phyloP scores from a whole-genome alignment of 2,113 vertebrate species.

The Cheirogaleus medius region DNA sequence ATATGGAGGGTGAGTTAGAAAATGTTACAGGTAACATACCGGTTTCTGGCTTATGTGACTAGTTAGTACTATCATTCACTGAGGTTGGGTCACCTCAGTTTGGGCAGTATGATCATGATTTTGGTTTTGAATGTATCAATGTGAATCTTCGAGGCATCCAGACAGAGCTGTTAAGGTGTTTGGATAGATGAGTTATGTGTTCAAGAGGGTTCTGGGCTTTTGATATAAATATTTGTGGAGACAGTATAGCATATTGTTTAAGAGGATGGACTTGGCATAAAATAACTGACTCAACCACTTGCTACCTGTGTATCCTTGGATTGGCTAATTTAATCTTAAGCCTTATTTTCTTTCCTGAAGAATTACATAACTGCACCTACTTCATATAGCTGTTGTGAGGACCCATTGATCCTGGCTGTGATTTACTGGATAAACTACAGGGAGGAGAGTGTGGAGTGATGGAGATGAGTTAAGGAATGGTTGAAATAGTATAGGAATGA shows the following conservation, averaged over 20 bases:
- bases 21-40: not conserved
- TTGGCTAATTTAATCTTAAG: not conserved
- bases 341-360: not conserved
- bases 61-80: not conserved
- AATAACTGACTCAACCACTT: not conserved
- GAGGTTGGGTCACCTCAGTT: not conserved
- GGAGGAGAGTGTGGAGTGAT: not conserved
- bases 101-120: not conserved
- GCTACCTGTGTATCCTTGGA: not conserved
- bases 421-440: not conserved
- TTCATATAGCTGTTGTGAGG: not conserved
- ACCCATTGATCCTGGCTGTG: not conserved
- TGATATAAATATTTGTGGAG: not conserved
- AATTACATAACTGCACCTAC: not conserved
- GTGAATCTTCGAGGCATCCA: not conserved
- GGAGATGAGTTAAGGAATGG: not conserved
- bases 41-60: not conserved
- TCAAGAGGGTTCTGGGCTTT: not conserved
- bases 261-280: not conserved
- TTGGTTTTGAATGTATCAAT: not conserved
- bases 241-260: not conserved
- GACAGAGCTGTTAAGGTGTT: not conserved
- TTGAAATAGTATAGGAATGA: not conserved
- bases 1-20: not conserved
- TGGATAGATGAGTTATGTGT: not conserved